These are phyloP conservation scores for Nomada hirtipes DNA, from an alignment of 2,888 invertebrate species.

Conservation along the genomic window DNA sequence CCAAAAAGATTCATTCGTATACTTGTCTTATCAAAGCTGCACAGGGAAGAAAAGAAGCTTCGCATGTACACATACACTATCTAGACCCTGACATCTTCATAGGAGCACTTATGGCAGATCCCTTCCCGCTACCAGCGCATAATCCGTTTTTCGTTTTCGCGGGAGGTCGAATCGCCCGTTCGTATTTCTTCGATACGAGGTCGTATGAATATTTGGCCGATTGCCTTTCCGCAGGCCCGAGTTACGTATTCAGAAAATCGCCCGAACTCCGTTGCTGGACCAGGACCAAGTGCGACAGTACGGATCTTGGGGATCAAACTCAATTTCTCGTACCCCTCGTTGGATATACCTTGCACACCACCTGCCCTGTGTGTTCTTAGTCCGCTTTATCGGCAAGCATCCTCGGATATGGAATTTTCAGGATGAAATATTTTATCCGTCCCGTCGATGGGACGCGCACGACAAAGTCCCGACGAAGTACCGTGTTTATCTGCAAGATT, in stretches of 20 bases:
- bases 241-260: constrained; percentile 70
- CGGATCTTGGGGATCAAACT: constrained; percentile 34
- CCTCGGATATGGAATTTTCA: constrained; percentile 52
- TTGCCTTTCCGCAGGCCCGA: constrained; percentile 66
- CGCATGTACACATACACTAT: too few species aligned
- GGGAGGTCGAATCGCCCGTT: constrained; percentile 61
- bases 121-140: constrained; percentile 21
- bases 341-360: constrained; percentile 34
- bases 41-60: too few species aligned
- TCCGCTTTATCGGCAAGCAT: constrained; percentile 27
- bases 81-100: too few species aligned
- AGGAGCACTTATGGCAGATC: too few species aligned
- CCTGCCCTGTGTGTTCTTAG: constrained; percentile 43
- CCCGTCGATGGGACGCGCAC: constrained; percentile 26
- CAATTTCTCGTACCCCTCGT: constrained; percentile 39
- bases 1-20: too few species aligned
- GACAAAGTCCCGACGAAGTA: constrained; percentile 5
- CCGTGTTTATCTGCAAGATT: constrained; percentile 44
- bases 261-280: constrained; percentile 58
- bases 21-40: too few species aligned
- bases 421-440: constrained; percentile 32
- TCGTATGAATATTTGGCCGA: constrained; percentile 78
- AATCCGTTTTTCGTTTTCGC: constrained; percentile 67
- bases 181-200: constrained; percentile 60
- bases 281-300: constrained; percentile 62